phyloP scores from a whole-genome alignment of 2,888 invertebrate species.

The Saturnia pavonia region DNA sequence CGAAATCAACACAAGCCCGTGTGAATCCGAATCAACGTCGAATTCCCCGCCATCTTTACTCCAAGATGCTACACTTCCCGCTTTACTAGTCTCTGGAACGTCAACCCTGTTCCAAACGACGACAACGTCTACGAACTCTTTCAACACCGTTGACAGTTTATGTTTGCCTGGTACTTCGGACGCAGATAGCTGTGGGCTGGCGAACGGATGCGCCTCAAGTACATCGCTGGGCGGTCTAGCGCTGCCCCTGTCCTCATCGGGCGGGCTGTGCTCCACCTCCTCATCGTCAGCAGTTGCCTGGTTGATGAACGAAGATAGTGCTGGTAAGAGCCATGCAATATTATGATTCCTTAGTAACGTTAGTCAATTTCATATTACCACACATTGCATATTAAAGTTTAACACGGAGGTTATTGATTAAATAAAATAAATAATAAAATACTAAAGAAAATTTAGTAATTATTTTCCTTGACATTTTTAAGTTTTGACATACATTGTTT shows the following conservation, averaged over 20 bases:
- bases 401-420: too few relatives aligned
- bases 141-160: conserved; percentile 55
- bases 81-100: conserved; percentile 70
- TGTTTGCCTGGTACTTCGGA: conserved; percentile 52
- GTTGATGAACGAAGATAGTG: conserved; percentile 81
- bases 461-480: too few relatives aligned
- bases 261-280: conserved; percentile 70
- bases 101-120: conserved; percentile 71
- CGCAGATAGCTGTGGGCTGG: conserved; percentile 63
- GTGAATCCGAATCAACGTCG: conserved; percentile 84
- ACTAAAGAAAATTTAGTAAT: too few relatives aligned
- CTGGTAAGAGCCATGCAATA: conserved; percentile 52
- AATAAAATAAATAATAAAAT: too few relatives aligned
- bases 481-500: too few relatives aligned
- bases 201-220: conserved; percentile 71
- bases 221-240: conserved; percentile 60
- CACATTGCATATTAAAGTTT: too few relatives aligned
- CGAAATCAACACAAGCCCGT: conserved; percentile 79
- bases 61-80: conserved; percentile 71
- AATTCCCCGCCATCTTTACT: conserved; percentile 80
- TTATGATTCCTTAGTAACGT: conserved; percentile 11
- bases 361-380: background rate
- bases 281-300: conserved; percentile 76
- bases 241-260: conserved; percentile 67
- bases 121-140: conserved; percentile 53